Evolutionary conservation across 1,140 invertebrate genomes (phyloP), one percentile per base, ranked within the genome.

Genomic region (Medauroidea extradentata): DNA sequence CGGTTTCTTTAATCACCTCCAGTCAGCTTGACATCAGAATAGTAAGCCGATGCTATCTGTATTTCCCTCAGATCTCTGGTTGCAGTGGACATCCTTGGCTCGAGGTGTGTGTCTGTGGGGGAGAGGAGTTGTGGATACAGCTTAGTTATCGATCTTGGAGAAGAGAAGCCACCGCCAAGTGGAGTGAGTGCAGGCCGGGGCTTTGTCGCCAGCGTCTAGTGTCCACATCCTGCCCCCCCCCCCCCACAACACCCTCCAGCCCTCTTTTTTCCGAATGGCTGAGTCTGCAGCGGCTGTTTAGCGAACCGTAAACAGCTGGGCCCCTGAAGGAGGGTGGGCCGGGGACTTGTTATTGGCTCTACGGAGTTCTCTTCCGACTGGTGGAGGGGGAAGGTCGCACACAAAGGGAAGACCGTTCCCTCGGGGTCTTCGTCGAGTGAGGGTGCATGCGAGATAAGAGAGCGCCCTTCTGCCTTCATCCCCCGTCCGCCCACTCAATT

Each of bases 331-430:
- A 42, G 41, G 29, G 24, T 54, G 18, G 25, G 14, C 34, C 23
- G 19, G 29, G 29, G 29, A 34, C 29, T 54, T 42, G 53, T 54
- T 54, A 54, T 54, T 54, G 53, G 53, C 53, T 54, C 42, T 43
- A 19, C n/a, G 53, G 53, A 41, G 38, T 39, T 18, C 53, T 18
- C 2, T 25, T 34, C 41, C 24, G 27, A 34, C 19, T 19, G 19
- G 25, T n/a, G 21, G 54, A 51, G 54, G 23, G 43, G 16, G 19
- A 43, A 49, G 54, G 43, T 24, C 18, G 53, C 29, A 34, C 29
- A 34, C 29, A 34, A 34, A 34, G 29, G 29, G 11, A 34, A 11
- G 29, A 34, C 29, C 29, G 11, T 34, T 11, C 44, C 44, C 44
- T 46, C 24, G 24, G 44, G 4, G 44, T 9, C 29, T 34, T 11